Evolutionary conservation across 2,113 vertebrate genomes (phyloP), one percentile per base, ranked within the genome.

Genomic region (Columbina picui): DNA sequence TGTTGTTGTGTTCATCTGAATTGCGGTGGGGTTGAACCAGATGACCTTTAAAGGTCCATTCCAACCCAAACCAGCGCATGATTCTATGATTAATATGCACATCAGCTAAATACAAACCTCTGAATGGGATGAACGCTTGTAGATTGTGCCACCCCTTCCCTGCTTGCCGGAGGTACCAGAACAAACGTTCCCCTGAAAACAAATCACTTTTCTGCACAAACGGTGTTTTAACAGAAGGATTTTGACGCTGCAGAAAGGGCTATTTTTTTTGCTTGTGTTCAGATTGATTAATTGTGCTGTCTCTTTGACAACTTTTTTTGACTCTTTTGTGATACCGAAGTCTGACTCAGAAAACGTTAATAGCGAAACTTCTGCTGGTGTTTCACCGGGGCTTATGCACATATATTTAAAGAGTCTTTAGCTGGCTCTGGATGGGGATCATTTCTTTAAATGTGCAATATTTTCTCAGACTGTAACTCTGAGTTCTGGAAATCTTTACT

Each of bases 301-400:
- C 9, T 18, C 65, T 43, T 52, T 14, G 34, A 27, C 29, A n/a
- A 21, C 22, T 29, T 30, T 25, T 23, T 14, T 7, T 17, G 14
- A 15, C 13, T 9, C 9, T 38, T 12, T 47, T 57, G n/a, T 14
- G 14, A 36, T 6, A 26, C 49, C 7, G 12, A 36, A 38, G 23
- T 6, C 63, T 47, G 38, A 55, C 38, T 18, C 16, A 5, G 32
- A 38, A 29, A 39, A 15, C 5, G 20, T 19, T 6, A 2, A 14
- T 1, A 50, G 17, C 3, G 6, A 38, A 53, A 26, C 9, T 13
- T 30, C 20, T 14, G 18, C 23, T 49, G 13, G 11, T 10, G 0
- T 49, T 39, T 65, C 27, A 14, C n/a, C 10, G 1, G 19, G 29
- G 15, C 52, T n/a, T 12, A 18, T 1, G 6, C 10, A 9, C 7